These are phyloP conservation scores for Romanomermis culicivorax DNA, from an alignment of 2,888 invertebrate species.

Conservation along the genomic window DNA sequence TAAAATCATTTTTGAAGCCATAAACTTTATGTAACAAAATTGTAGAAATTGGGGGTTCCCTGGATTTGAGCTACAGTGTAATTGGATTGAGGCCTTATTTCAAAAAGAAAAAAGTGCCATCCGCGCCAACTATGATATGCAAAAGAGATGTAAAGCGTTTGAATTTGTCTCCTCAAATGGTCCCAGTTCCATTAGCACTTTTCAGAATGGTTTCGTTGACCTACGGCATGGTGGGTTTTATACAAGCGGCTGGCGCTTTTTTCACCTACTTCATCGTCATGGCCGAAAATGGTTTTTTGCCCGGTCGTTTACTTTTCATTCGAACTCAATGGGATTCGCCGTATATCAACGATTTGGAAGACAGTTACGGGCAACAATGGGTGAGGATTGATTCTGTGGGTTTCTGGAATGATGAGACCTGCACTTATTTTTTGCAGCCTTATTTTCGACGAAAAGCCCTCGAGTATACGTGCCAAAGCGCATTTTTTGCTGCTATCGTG, in stretches of 20 bases:
- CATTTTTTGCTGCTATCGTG: conserved; percentile 36
- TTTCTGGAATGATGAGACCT: conserved; percentile 26
- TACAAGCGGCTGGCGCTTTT: conserved; percentile 99
- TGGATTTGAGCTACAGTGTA: too few relatives aligned
- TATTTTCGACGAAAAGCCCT: conserved; percentile 28
- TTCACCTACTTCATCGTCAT: conserved; percentile 99
- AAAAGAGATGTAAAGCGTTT: too few relatives aligned
- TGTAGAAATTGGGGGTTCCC: too few relatives aligned
- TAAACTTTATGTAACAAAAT: too few relatives aligned
- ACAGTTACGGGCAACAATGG: conserved; percentile 99
- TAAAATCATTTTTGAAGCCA: too few relatives aligned
- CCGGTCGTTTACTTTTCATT: conserved; percentile 66
- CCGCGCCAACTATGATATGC: too few relatives aligned
- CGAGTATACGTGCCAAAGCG: conserved; percentile 37
- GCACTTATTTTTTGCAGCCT: conserved; percentile 17
- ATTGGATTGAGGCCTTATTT: too few relatives aligned
- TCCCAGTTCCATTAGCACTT: too few relatives aligned
- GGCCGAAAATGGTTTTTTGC: conserved; percentile 97
- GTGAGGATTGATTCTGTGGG: conserved; percentile 60
- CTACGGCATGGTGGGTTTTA: conserved; percentile 99
- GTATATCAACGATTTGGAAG: conserved; percentile 87
- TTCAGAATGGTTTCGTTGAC: conserved; percentile 84
- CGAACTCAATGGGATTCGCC: conserved; percentile 95
- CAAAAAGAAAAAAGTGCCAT: too few relatives aligned
- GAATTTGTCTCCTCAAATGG: too few relatives aligned